Evolutionary conservation across 2,113 vertebrate species (phyloP), one percentile per base, ranked within the genome.

Genomic region (Eptesicus fuscus): DNA sequence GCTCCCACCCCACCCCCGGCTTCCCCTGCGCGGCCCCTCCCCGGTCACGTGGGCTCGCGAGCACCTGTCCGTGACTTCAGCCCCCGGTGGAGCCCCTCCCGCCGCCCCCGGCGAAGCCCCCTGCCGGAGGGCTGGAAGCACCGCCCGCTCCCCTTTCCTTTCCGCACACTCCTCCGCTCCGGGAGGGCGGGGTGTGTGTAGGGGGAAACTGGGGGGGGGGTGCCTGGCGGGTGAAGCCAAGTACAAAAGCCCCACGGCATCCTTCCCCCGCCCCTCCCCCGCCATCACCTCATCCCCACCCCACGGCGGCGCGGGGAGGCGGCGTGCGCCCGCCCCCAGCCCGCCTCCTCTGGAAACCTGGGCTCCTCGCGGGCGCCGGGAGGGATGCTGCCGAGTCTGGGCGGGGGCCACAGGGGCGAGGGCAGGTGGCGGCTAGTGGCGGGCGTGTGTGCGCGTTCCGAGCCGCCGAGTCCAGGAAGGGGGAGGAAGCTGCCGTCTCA

Each of bases 61-160:
- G 97, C 99, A 99, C 98, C 98, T 99, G 99, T 98, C 96, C 98
- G 97, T 94, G 78, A 96, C 94, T 95, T 96, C 96, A 0, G 63
- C 56, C 87, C 47, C 61, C 7, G 7, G 73, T 32, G 53, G 63
- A 44, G 65, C 84, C 93, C 80, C 59, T 67, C 92, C 76, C 53
- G 53, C 73, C 7, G 22, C 51, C n/a, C 40, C 40, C 8, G 17
- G 84, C 40, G 51, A 67, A 7, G 22, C 11, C 82, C 87, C 63
- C 51, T 59, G 59, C 28, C 10, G 42, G 71, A 65, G 85, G 37
- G 70, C n/a, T 22, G 76, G 59, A 53, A 61, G 23, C 40, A 0
- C 61, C 0, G 49, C 18, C 23, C 25, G 23, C 1, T 25, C 51
- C 13, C 0, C 23, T 4, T 61, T 86, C 23, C 22, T 10, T 35